Percentiles rank a stretch among this genome's conserved stretches.
Conservation (phyloP, 2,797 vertebrate species). For the Neomorphus geoffroyi region DNA sequence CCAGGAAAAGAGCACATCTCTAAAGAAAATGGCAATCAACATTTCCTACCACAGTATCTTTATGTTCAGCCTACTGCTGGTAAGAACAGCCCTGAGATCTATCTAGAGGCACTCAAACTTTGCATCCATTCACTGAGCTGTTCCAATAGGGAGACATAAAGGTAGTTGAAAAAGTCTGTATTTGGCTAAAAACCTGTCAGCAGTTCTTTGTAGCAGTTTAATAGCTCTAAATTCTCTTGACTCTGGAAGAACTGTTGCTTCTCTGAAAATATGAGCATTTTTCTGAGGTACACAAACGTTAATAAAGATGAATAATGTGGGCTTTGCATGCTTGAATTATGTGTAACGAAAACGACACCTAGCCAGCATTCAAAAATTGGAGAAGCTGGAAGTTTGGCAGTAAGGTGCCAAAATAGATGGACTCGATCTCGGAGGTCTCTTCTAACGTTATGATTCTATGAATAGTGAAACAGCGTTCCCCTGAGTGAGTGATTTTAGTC, state of each 20-base stretch:
- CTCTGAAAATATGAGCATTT: background rate
- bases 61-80: constrained; percentile 86
- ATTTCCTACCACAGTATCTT: constrained; percentile 81
- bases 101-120: background rate
- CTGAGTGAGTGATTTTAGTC: background rate
- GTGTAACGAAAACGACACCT: background rate
- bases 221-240: background rate
- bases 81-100: constrained; percentile 52
- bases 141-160: background rate
- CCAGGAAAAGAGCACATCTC: constrained; percentile 36
- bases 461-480: background rate
- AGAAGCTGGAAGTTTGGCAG: background rate
- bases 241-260: background rate
- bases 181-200: background rate
- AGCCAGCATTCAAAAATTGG: background rate
- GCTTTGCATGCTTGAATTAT: background rate
- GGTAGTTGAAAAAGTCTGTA: background rate
- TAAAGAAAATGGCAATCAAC: constrained; percentile 54
- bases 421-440: no score
- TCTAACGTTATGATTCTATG: no score
- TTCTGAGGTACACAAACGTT: background rate
- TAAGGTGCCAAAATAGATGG: background rate
- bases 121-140: background rate
- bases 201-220: background rate
- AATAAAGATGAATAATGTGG: background rate